Conservation (phyloP, 2,888 invertebrate genomes). For the Chaitophorus viminalis region DNA sequence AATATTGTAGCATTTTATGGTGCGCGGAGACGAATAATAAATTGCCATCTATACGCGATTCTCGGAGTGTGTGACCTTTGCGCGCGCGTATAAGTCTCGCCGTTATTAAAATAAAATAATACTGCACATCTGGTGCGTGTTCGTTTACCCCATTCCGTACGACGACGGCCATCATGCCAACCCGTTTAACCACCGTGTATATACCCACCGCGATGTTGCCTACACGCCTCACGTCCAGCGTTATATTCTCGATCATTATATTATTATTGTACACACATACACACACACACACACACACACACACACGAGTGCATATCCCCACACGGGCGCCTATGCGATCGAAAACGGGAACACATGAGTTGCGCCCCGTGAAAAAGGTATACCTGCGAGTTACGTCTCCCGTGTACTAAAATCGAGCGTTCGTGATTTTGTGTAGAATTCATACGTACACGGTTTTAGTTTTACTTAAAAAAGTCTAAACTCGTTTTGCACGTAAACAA, state of each 20-base stretch:
- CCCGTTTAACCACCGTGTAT: conserved; percentile 11
- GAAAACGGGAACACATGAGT: no score
- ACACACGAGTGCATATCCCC: no score
- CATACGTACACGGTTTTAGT: no score
- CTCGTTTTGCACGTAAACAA: no score
- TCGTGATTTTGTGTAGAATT: no score
- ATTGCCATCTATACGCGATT: not conserved
- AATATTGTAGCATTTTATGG: not conserved
- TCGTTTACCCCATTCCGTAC: not conserved
- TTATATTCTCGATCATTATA: no score
- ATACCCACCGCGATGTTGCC: not conserved
- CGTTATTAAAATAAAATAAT: conserved; percentile 45
- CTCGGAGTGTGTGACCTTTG: not conserved
- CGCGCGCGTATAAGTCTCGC: not conserved
- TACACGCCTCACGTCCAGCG: no score
- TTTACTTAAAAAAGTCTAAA: no score
- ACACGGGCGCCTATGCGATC: not conserved
- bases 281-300: no score
- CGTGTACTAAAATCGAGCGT: no score
- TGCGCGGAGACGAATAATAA: not conserved
- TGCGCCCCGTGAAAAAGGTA: no score
- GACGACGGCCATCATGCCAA: not conserved
- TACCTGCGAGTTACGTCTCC: no score
- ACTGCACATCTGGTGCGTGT: conserved; percentile 23
- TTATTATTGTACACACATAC: not conserved